Evolutionary conservation across 2,113 vertebrate genomes (phyloP), one percentile per base, ranked within the genome.

Genomic region (Sclerurus mexicanus): DNA sequence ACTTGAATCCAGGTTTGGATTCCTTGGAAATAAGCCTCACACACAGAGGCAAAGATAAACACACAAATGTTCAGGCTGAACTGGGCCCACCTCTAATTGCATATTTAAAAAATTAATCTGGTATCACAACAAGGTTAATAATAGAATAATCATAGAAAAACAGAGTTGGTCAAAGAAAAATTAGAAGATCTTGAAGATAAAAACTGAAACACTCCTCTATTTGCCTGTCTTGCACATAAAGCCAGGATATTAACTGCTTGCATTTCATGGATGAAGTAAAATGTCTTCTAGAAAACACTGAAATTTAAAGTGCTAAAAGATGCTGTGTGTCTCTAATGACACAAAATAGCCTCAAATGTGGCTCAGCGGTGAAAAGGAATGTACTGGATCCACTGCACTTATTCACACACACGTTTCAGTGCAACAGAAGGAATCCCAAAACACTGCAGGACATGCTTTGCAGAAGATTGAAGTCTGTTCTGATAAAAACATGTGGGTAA

Each of bases 1-100:
- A 91, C 78, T 90, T 86, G 52, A 53, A 93, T 78, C 46, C 56
- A 85, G 66, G 63, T 82, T 95, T 94, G 49, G 50, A 94, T 93
- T 96, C 92, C 35, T 89, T 79, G 50, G 77, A 92, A 92, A 92
- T 76, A 19, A 87, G 62, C 66, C 33, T 96, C 35, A 92, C 31
- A 74, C 63, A 96, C n/a, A 82, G 58, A 81, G 46, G 50, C 73
- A 87, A 79, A 59, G 35, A 90, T 82, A 87, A 95, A 93, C 85
- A 91, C 53, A 62, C 21, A 62, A 87, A 84, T 24, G n/a, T 74
- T 92, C 56, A 59, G 47, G 12, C 50, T 78, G 50, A 63, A 46
- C 47, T 35, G 31, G 15, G 9, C 30, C 35, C 44, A 90, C 64
- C 47, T 77, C 39, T 88, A 59, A 30, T 12, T 81, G 39, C 59